Evolutionary conservation across 2,888 invertebrate species (phyloP).

Genomic region (Muschampia staudingeri): DNA sequence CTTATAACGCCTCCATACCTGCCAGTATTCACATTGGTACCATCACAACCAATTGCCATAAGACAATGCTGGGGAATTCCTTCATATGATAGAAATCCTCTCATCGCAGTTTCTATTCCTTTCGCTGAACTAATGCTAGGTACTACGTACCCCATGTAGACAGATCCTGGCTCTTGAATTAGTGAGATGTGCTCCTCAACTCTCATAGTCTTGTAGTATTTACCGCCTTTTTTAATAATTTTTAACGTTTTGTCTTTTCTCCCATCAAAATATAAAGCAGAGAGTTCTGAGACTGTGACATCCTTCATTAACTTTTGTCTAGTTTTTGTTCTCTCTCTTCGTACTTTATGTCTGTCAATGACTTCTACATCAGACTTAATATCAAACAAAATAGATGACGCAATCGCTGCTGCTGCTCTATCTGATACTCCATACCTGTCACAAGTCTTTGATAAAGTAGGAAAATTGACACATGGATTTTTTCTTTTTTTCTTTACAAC

Average conservation of each 20-base stretch:
- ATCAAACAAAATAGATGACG: conserved; percentile 52
- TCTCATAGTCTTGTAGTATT: not conserved
- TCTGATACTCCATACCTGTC: conserved; percentile 64
- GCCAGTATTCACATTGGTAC: not conserved
- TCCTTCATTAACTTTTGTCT: conserved; percentile 22
- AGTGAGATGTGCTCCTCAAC: conserved; percentile 4
- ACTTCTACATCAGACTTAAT: conserved; percentile 30
- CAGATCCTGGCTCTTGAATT: not conserved
- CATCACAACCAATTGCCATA: not conserved
- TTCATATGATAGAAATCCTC: not conserved
- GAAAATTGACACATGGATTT: not conserved
- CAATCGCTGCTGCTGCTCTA: conserved; percentile 60
- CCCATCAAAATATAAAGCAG: conserved; percentile 61
- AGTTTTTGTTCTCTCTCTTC: conserved; percentile 40
- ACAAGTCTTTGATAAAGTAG: conserved; percentile 40
- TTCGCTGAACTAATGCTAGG: not conserved
- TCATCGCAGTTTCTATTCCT: not conserved
- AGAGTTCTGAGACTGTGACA: conserved; percentile 16
- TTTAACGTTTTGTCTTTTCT: conserved; percentile 53
- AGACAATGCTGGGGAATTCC: not conserved
- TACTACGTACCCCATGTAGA: conserved; percentile 1
- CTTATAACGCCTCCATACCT: not conserved
- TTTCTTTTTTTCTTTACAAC: too few species aligned
- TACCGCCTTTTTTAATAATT: conserved; percentile 46
- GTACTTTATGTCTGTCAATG: conserved; percentile 41